Evolutionary conservation across 2,797 vertebrate genomes (phyloP), one percentile per base, ranked within the genome.

Genomic region (Hoplostethus mediterraneus): DNA sequence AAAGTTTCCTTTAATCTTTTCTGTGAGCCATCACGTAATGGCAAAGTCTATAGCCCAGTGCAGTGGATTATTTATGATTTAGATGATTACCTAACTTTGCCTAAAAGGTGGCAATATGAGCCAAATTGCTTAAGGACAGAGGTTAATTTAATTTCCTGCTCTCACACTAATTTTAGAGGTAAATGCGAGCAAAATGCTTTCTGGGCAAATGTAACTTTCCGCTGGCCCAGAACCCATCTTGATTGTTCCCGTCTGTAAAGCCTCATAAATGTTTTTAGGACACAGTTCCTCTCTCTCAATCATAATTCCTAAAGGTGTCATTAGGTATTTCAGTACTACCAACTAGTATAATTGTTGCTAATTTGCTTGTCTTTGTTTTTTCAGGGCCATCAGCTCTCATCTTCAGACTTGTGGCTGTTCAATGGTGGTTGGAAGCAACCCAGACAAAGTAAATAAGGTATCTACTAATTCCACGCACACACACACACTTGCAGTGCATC

Each of bases 391-490:
- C 92, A 98, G 97, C 89, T 99, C 98, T 85, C 98, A 99, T 88
- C 90, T 99, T 65, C 98, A 99, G 91, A 99, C 98, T 6, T 99
- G 98, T 59, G 98, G 98, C 89, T 99, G 98, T 81, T 99, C 98
- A 11, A 95, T 99, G 14, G 97, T 99, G 4, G 95, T 99, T 74
- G 98, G 98, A 83, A 99, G 97, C 94, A 99, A 97, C 42, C 94
- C 97, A 68, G 97, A 99, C 82, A 99, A 99, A 95, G 95, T 99
- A 63, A 99, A 99, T 88, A 99, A 99, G 97, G 98, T 99, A 95
- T 89, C 48, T 47, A 47, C 52, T 6, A 6, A 51, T 66, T 63
- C 30, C 55, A 4, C 38, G 6, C 40, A 42, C 40, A 64, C 56
- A 82, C 48, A 65, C 12, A 63, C 36, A 75, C 63, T n/a, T 54